Evolutionary conservation across 2,888 invertebrate species (phyloP).

Genomic region (Willowsia nigromaculata): DNA sequence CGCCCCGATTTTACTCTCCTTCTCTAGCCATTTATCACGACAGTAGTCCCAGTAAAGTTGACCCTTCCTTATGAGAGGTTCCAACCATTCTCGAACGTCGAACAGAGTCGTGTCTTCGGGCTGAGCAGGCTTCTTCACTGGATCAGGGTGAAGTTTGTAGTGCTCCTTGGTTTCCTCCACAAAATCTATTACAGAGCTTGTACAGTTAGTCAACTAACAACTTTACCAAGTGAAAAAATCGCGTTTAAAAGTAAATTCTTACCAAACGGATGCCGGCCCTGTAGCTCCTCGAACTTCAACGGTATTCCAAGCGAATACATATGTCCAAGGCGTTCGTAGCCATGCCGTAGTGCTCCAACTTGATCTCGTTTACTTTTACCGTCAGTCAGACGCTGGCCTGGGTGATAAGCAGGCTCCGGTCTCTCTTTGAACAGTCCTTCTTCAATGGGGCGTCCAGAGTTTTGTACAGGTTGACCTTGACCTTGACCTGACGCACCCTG

Average conservation of each 20-base stretch:
- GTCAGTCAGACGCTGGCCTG: background rate
- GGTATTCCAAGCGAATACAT: conserved; percentile 37
- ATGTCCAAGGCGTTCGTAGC: conserved; percentile 25
- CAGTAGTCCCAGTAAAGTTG: conserved; percentile 55
- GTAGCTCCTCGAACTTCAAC: conserved; percentile 31
- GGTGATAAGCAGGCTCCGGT: background rate
- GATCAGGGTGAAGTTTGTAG: conserved; percentile 34
- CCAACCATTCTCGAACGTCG: conserved; percentile 43
- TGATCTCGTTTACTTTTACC: background rate
- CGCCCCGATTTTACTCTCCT: conserved; percentile 15
- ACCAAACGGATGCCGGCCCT: conserved; percentile 20
- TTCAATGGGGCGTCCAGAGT: too few relatives aligned
- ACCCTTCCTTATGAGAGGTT: background rate
- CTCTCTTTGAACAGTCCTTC: background rate
- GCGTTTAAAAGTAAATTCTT: background rate
- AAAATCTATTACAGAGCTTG: background rate
- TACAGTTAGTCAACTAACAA: background rate
- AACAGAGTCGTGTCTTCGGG: conserved; percentile 17
- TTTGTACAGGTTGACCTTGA: too few relatives aligned
- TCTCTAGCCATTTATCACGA: conserved; percentile 49
- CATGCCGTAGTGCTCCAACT: background rate
- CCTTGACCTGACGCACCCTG: too few relatives aligned
- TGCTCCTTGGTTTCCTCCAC: conserved; percentile 25
- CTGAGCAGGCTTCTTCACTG: background rate
- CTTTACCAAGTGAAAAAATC: background rate